phyloP scores from a whole-genome alignment of 2,113 vertebrate species.

The Genyomyrus donnyi region DNA sequence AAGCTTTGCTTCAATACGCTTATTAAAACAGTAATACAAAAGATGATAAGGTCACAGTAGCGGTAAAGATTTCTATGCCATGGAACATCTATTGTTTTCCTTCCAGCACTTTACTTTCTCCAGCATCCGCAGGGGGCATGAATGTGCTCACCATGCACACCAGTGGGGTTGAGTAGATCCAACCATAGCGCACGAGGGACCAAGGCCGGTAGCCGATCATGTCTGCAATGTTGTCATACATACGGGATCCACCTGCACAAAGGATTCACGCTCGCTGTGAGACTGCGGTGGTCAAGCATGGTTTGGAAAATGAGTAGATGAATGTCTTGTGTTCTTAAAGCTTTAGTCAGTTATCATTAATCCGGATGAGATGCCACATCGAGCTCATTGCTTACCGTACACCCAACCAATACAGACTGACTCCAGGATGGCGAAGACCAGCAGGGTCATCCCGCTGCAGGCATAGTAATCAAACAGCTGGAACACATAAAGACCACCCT shows the following conservation, averaged over 20 bases:
- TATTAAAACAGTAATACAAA: background rate
- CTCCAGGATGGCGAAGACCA: slow-evolving; percentile 78
- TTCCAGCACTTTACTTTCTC: background rate
- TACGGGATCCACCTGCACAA: slow-evolving; percentile 68
- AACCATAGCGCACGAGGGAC: slow-evolving; percentile 83
- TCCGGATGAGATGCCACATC: background rate
- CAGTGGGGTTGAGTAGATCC: slow-evolving; percentile 76
- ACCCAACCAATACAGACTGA: slow-evolving; percentile 82
- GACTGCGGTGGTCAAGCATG: background rate
- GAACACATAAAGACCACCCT: slow-evolving; percentile 95
- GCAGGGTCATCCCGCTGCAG: slow-evolving; percentile 77
- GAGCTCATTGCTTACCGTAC: slow-evolving; percentile 72
- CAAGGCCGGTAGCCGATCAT: slow-evolving; percentile 88
- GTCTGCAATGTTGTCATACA: slow-evolving; percentile 82
- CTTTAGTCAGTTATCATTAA: background rate
- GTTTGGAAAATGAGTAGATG: background rate
- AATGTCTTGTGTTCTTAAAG: background rate
- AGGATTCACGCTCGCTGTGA: background rate
- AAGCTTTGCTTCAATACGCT: background rate
- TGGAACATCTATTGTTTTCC: background rate
- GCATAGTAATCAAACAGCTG: slow-evolving; percentile 91
- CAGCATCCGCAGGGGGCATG: background rate
- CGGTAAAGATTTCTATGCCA: background rate
- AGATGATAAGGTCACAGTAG: background rate
- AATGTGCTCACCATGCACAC: slow-evolving; percentile 72